Base-by-base conservation (phyloP, 2,888 invertebrate genomes). In the Rambutsinella grinnellia region DNA sequence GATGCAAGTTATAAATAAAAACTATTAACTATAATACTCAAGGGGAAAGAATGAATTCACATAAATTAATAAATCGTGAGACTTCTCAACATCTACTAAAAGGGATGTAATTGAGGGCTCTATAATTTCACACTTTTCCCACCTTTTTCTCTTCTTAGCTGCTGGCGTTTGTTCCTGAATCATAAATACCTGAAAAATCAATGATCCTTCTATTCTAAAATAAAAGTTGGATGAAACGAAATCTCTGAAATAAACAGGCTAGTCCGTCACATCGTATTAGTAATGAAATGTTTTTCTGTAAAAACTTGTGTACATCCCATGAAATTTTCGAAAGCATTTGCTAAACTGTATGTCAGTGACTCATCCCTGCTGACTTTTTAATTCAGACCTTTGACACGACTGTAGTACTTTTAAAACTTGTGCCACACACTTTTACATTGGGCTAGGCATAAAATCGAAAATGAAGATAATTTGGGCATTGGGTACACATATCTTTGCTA, bases 41-140 rank as follows among this genome's bases (percentile, higher is more conserved):
- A n/a, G n/a, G n/a, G n/a, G n/a, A n/a, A 24, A 67, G 57, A 56
- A 67, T 57, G 67, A 67, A 57, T 67, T 67, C 67, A 61, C 69
- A 63, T 71, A 63, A 71, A 71, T 71, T 71, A 57, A 63, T 57
- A 71, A 63, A 63, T 71, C 71, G 71, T 71, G 71, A 21, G 54
- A 62, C 57, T 58, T 44, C 51, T 63, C 71, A 63, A 57, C 65
- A 56, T 49, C 28, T 21, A 17, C 62, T 28, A 46, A 51, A 54
- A 57, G 23, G n/a, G 44, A 61, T 28, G 53, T 61, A 61, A 54
- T 62, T 57, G 62, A 57, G 36, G 36, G 57, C 23, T 17, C 62
- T 57, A 63, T 63, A 63, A 71, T 71, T 71, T 71, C 63, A 71
- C 71, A 71, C 71, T 71, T 63, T n/a, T n/a, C n/a, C n/a, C 26